phyloP scores from a whole-genome alignment of 2,797 vertebrate genomes.

The Podarcis lilfordi region DNA sequence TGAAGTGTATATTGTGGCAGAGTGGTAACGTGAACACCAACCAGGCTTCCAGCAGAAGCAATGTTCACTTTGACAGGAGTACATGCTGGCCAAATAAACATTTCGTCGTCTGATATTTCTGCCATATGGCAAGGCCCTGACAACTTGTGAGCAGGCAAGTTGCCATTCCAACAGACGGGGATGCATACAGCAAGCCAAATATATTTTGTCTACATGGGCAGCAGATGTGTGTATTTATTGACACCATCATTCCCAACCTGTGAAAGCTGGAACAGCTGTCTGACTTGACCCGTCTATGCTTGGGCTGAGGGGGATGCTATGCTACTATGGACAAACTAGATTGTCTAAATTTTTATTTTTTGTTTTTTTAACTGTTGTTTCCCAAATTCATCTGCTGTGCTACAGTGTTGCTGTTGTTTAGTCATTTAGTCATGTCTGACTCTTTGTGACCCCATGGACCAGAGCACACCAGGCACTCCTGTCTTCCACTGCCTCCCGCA shows the following conservation, averaged over 20 bases:
- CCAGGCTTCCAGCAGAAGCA: conserved; percentile 22
- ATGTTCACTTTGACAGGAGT: conserved; percentile 52
- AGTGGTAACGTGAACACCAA: not conserved
- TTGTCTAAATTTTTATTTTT: not conserved
- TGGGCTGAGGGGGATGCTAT: conserved; percentile 9
- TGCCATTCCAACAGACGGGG: conserved; percentile 73
- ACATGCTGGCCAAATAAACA: conserved; percentile 43
- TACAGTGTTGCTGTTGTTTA: not conserved
- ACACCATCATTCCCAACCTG: conserved; percentile 62
- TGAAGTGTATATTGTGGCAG: not conserved
- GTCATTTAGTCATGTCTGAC: too few relatives aligned
- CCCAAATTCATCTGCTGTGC: not conserved
- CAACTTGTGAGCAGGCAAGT: conserved; percentile 66
- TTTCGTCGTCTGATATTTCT: conserved; percentile 45
- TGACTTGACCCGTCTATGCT: conserved; percentile 52
- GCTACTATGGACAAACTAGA: not conserved
- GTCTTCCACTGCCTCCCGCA: too few relatives aligned
- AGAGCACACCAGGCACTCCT: too few relatives aligned
- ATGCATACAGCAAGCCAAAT: conserved; percentile 41
- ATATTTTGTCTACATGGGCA: conserved; percentile 50
- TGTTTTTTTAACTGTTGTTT: not conserved
- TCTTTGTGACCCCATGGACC: too few relatives aligned
- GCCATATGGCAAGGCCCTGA: conserved; percentile 65
- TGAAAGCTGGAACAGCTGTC: conserved; percentile 69
- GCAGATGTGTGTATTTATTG: conserved; percentile 67